A percentile compares a stretch with the other conserved stretches of the same genome.
These are phyloP conservation scores for Lacerta agilis DNA, from an alignment of 2,797 vertebrate genomes.

Conservation along the genomic window DNA sequence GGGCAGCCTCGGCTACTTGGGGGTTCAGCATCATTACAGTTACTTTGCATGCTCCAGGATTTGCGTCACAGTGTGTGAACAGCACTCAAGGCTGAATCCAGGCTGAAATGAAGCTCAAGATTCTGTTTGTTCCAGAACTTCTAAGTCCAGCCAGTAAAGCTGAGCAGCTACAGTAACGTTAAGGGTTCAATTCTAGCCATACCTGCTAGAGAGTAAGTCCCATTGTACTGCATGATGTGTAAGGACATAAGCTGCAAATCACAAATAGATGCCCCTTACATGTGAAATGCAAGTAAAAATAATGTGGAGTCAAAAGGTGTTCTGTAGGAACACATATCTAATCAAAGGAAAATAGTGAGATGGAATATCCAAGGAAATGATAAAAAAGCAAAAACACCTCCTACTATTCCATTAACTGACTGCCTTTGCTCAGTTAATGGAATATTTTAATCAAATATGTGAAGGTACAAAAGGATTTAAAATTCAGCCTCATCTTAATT, in stretches of 20 bases:
- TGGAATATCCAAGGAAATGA: no score
- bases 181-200: neutral
- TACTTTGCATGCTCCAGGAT: neutral
- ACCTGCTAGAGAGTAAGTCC: neutral
- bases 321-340: no score
- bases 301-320: neutral
- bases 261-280: no score
- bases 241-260: no score
- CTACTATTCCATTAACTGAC: neutral
- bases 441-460: neutral
- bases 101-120: neutral
- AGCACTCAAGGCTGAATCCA: neutral
- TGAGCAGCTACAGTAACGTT: neutral
- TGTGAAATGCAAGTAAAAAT: neutral
- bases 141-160: neutral
- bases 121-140: neutral
- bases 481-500: slow-evolving; percentile 21
- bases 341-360: no score
- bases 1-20: no score
- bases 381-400: no score
- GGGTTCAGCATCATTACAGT: neutral
- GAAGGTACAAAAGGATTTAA: slow-evolving; percentile 29
- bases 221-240: neutral
- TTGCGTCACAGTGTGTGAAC: neutral
- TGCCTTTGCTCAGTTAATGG: slow-evolving; percentile 1